Conservation (phyloP, 2,888 invertebrate species). For the Altica lythri region DNA sequence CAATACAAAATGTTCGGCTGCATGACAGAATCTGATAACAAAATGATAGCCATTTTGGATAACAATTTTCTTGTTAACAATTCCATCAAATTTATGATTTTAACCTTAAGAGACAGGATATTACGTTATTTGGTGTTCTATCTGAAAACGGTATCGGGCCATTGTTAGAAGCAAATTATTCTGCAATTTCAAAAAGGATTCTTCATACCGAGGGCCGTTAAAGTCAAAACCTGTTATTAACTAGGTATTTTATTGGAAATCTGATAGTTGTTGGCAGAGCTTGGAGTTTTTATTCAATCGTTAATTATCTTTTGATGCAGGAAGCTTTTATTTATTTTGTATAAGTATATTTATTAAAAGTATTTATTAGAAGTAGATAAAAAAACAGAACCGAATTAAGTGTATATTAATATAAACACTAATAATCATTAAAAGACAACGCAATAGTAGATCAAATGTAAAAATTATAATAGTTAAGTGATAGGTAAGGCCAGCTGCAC, state of each 20-base stretch:
- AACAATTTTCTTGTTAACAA: slow-evolving; percentile 24
- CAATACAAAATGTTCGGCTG: slow-evolving; percentile 4
- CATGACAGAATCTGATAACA: slow-evolving; percentile 19
- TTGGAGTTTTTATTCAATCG: not conserved
- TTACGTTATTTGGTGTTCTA: slow-evolving; percentile 28
- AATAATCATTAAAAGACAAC: no score
- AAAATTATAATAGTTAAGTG: no score
- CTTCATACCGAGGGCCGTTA: slow-evolving; percentile 1
- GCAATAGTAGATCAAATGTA: no score
- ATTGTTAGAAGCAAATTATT: slow-evolving; percentile 37
- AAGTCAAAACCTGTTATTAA: slow-evolving; percentile 2
- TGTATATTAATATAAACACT: no score
- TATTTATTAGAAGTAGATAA: no score
- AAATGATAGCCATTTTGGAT: slow-evolving; percentile 20
- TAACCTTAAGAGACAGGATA: slow-evolving; percentile 35
- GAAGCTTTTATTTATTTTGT: no score
- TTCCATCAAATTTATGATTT: slow-evolving; percentile 31
- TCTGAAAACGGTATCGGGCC: slow-evolving; percentile 34
- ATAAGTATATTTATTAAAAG: no score
- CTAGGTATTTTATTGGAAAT: slow-evolving; percentile 4
- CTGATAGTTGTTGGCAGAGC: not conserved
- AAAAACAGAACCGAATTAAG: no score
- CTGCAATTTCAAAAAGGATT: slow-evolving; percentile 10
- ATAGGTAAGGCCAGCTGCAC: no score
- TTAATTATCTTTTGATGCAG: not conserved